Evolutionary conservation across 1,140 invertebrate genomes (phyloP).

Genomic region (Lethocerus indicus): DNA sequence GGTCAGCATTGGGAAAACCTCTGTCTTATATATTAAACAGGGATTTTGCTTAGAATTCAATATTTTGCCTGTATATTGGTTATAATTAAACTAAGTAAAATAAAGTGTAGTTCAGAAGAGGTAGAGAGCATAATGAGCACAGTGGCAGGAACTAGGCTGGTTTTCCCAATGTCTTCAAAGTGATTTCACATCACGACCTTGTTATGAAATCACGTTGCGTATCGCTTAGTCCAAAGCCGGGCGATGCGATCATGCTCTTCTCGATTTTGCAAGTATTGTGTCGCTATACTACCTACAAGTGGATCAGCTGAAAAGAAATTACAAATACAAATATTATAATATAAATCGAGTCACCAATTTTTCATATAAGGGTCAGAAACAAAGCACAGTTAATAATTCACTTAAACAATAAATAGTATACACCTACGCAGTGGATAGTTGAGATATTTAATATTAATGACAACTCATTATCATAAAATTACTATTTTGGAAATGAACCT

Average conservation of each 20-base stretch:
- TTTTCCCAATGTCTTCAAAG: no score
- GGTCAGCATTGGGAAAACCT: no score
- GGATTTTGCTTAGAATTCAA: no score
- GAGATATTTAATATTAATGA: neutral
- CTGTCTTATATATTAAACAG: no score
- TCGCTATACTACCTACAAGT: constrained; percentile 92
- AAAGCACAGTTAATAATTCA: neutral
- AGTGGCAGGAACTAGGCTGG: constrained; percentile 6
- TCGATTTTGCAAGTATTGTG: constrained; percentile 91
- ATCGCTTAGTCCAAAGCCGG: constrained; percentile 94
- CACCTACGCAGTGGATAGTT: neutral
- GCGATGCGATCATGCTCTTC: constrained; percentile 97
- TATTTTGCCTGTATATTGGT: no score
- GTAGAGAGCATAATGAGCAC: constrained; percentile 2
- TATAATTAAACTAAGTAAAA: no score
- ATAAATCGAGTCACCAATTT: no score
- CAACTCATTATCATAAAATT: neutral
- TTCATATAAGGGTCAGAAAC: neutral
- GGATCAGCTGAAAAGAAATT: constrained; percentile 67
- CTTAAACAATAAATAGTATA: neutral
- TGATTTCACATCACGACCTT: neutral
- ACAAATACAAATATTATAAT: neutral
- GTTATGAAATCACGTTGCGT: constrained; percentile 62
- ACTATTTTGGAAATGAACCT: neutral
- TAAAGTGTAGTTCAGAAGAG: no score